These are phyloP conservation scores for Lepidurus apus DNA, from an alignment of 1,140 invertebrate genomes.

Conservation along the genomic window DNA sequence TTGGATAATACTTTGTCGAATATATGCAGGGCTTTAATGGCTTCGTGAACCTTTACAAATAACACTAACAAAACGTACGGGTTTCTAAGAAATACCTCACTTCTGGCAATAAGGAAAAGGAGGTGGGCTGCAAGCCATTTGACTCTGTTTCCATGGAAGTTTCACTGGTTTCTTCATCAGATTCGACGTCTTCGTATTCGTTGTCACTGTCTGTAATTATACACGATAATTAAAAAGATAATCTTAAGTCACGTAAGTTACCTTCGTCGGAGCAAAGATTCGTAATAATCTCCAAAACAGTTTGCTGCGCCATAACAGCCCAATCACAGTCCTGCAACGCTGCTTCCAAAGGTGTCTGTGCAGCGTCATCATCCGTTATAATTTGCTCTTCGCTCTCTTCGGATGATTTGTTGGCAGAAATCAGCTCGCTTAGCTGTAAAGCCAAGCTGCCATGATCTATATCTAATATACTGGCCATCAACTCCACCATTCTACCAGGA, in stretches of 20 bases:
- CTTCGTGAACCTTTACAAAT: slow-evolving; percentile 44
- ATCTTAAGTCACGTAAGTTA: background rate
- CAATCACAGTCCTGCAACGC: slow-evolving; percentile 40
- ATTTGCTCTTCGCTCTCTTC: slow-evolving; percentile 18
- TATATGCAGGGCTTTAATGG: slow-evolving; percentile 50
- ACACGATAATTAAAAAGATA: background rate
- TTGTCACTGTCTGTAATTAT: slow-evolving; percentile 45
- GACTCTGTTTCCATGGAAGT: background rate
- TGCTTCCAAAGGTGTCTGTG: slow-evolving; percentile 10
- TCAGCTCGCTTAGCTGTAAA: background rate
- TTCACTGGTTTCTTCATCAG: slow-evolving; percentile 28
- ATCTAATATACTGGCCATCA: background rate
- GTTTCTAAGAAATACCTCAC: background rate
- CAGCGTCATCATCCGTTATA: slow-evolving; percentile 29
- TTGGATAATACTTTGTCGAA: slow-evolving; percentile 53
- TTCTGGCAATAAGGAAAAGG: background rate
- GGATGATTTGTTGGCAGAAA: slow-evolving; percentile 4
- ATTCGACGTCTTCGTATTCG: slow-evolving; percentile 48
- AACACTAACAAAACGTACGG: background rate
- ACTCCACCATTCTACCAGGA: background rate
- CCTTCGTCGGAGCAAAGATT: slow-evolving; percentile 57
- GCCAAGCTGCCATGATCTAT: background rate
- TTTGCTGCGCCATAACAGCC: slow-evolving; percentile 57
- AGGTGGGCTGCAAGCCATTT: background rate
- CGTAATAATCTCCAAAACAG: slow-evolving; percentile 61